phyloP scores from a whole-genome alignment of 2,113 vertebrate species.

The Acinonyx jubatus region DNA sequence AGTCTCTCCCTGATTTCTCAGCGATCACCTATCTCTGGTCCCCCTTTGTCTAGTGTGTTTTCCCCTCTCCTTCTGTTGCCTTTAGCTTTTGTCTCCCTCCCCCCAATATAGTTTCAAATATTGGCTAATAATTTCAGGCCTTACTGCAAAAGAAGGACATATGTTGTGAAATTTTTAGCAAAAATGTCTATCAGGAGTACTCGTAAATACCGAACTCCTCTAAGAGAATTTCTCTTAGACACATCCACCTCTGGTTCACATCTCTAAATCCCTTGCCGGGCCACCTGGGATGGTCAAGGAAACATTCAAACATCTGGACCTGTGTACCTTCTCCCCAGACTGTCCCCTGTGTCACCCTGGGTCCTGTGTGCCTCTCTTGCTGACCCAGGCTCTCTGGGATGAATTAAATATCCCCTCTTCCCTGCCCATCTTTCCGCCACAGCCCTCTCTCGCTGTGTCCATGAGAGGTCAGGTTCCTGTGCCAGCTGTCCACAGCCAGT shows the following conservation, averaged over 20 bases:
- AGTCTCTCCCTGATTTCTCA: neutral
- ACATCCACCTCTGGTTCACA: neutral
- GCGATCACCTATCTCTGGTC: neutral
- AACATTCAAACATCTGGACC: neutral
- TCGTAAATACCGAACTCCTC: neutral
- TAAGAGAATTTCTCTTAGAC: neutral
- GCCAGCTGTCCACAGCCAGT: neutral
- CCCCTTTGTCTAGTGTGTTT: neutral
- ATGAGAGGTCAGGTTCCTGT: neutral
- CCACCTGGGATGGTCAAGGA: neutral
- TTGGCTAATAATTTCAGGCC: neutral
- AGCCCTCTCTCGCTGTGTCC: neutral
- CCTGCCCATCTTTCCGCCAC: neutral
- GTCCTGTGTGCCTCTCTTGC: too few relatives aligned
- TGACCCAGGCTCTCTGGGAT: neutral
- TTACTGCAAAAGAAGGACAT: neutral
- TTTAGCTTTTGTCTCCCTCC: neutral
- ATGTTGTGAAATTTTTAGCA: neutral
- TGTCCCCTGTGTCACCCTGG: neutral
- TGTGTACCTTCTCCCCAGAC: neutral
- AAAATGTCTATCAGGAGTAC: neutral
- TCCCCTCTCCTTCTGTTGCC: neutral
- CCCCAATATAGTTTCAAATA: neutral
- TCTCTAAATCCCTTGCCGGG: neutral
- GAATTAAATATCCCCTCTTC: fast-evolving